phyloP scores from a whole-genome alignment of 2,113 vertebrate species.

The Melanerpes aurifrons region DNA sequence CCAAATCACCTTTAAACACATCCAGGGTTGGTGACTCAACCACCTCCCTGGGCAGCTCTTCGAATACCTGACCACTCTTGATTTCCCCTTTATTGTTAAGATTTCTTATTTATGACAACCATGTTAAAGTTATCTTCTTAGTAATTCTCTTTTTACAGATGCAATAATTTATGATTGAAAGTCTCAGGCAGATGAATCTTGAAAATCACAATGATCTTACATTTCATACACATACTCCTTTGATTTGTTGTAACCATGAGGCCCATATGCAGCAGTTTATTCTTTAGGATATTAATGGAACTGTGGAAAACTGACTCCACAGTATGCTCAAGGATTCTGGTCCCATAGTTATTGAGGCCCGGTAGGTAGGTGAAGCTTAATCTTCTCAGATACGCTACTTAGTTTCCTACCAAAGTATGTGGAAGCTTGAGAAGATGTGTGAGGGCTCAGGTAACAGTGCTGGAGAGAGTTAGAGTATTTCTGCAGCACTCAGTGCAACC shows the following conservation, averaged over 20 bases:
- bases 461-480: background rate
- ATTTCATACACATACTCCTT: background rate
- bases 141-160: background rate
- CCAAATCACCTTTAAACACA: too few relatives aligned
- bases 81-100: background rate
- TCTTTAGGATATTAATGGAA: background rate
- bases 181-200: background rate
- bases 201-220: background rate
- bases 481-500: background rate
- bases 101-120: background rate
- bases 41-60: too few relatives aligned
- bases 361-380: background rate
- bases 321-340: background rate
- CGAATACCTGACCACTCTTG: background rate
- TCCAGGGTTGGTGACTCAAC: too few relatives aligned
- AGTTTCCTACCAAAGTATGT: background rate
- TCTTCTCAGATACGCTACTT: background rate
- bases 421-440: background rate
- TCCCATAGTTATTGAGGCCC: background rate
- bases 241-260: background rate
- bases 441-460: background rate
- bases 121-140: background rate
- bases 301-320: background rate
- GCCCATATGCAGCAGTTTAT: background rate
- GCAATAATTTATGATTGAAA: background rate